Evolutionary conservation across 2,113 vertebrate genomes (phyloP).

Genomic region (Otolemur garnettii): DNA sequence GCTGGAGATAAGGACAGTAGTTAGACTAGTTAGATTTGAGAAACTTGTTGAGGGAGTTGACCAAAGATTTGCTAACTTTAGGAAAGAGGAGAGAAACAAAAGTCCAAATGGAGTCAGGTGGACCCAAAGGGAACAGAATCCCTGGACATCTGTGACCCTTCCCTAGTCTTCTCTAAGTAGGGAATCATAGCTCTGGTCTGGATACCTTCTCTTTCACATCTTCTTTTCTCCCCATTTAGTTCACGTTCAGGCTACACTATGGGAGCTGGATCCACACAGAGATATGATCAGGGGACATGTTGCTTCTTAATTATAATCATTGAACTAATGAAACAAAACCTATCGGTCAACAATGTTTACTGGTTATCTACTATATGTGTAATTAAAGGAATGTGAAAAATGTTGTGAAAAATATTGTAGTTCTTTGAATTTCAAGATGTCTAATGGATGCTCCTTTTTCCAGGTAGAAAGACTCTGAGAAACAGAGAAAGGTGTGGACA

Average conservation of each 20-base stretch:
- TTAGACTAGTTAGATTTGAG: background rate
- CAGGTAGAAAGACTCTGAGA: background rate
- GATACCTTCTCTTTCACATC: background rate
- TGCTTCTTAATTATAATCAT: conserved; percentile 1
- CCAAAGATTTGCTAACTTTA: background rate
- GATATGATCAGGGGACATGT: background rate
- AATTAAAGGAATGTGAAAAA: background rate
- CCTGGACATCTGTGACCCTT: background rate
- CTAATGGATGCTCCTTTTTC: background rate
- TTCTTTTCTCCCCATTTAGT: background rate
- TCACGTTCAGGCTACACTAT: background rate
- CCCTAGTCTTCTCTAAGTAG: background rate
- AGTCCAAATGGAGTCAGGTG: conserved; percentile 1
- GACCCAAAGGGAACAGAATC: background rate
- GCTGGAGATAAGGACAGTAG: background rate
- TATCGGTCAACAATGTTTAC: background rate
- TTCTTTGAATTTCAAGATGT: background rate
- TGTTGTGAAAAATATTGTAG: background rate
- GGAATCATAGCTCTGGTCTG: background rate
- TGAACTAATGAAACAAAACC: background rate
- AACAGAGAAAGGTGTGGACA: background rate
- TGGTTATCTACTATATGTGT: background rate
- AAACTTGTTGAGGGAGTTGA: background rate
- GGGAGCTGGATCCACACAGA: background rate
- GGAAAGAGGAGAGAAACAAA: background rate